A percentile compares a stretch with the other conserved stretches of the same genome.
Evolutionary conservation across 2,888 invertebrate genomes (phyloP).

Genomic region (Hylaea fasciaria): DNA sequence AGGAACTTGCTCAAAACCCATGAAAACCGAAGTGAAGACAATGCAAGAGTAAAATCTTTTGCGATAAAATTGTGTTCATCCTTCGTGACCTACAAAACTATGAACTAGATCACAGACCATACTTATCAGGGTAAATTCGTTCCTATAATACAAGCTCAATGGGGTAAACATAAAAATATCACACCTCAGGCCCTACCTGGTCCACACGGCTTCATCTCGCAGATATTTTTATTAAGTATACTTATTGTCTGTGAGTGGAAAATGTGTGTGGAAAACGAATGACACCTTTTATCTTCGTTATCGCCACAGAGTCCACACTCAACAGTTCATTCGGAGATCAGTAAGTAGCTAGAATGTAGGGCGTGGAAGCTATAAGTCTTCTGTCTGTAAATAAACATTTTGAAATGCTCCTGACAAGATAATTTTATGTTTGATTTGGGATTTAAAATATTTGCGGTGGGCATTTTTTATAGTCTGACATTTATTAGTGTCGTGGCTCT

Average conservation of each 20-base stretch:
- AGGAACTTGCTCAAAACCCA: too few species aligned
- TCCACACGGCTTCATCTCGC: background rate
- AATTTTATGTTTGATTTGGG: background rate
- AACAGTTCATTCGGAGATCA: conserved; percentile 7
- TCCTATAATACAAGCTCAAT: too few species aligned
- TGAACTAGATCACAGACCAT: background rate
- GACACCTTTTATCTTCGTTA: conserved; percentile 8
- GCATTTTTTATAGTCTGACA: background rate
- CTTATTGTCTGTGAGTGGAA: too few species aligned
- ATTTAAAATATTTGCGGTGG: background rate
- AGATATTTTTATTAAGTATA: conserved; percentile 3
- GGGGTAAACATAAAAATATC: conserved; percentile 5
- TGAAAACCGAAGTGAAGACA: too few species aligned
- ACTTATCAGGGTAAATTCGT: background rate
- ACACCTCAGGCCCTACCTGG: background rate
- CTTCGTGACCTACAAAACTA: too few species aligned
- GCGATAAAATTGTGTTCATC: too few species aligned
- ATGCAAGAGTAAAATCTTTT: too few species aligned
- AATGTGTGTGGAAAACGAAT: too few species aligned
- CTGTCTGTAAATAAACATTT: background rate
- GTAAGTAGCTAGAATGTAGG: background rate
- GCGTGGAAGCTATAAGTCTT: background rate
- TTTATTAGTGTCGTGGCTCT: background rate
- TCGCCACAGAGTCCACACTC: too few species aligned
- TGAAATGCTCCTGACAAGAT: background rate